Conservation (phyloP, 2,797 vertebrate genomes). For the Ataeniobius toweri region DNA sequence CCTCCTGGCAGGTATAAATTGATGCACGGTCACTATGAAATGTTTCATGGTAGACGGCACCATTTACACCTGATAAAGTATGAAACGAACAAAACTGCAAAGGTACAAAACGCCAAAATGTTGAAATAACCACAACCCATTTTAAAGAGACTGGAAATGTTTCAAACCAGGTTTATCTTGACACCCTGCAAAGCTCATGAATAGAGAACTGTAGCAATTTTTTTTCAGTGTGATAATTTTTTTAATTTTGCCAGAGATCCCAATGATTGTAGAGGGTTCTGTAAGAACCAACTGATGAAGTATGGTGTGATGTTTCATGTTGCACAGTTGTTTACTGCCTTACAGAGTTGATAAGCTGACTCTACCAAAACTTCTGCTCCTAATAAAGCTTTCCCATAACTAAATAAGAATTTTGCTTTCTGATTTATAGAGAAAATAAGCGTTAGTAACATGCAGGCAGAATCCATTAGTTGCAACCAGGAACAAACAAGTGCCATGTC, state of each 20-base stretch:
- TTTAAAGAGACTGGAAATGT: not conserved
- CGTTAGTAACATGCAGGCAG: conserved; percentile 13
- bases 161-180: not conserved
- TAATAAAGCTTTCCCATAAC: not conserved
- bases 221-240: not conserved
- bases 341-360: not conserved
- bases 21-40: not conserved
- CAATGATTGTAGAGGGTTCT: not conserved
- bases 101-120: not conserved
- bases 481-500: conserved; percentile 54
- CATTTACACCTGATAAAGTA: not conserved
- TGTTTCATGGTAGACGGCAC: not conserved
- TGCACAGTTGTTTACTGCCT: not conserved
- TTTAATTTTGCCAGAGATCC: too few species aligned
- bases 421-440: not conserved
- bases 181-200: not conserved
- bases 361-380: not conserved
- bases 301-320: not conserved
- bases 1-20: not conserved
- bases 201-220: too few species aligned
- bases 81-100: not conserved
- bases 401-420: conserved; percentile 1
- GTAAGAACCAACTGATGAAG: not conserved
- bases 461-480: conserved; percentile 12
- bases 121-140: not conserved